Percentiles rank a stretch among this genome's conserved stretches.
These are phyloP conservation scores for Unio delphinus DNA, from an alignment of 2,888 invertebrate genomes.

Conservation along the genomic window DNA sequence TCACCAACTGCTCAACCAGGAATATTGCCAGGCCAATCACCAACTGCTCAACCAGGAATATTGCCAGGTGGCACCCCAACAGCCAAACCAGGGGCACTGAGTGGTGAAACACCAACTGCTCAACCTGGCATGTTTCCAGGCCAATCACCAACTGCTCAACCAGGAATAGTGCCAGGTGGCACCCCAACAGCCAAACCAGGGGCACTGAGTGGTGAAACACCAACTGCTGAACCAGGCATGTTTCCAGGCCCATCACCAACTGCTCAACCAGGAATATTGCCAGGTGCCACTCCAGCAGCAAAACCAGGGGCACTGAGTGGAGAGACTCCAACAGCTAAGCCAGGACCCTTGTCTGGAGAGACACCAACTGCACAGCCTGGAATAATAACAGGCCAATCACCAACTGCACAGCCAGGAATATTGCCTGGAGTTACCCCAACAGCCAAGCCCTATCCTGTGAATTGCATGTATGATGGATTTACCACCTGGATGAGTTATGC, in stretches of 20 bases:
- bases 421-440: constrained; percentile 6
- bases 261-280: constrained; percentile 2
- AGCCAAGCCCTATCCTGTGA: constrained; percentile 14
- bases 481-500: constrained; percentile 82
- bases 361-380: constrained; percentile 11
- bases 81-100: constrained; percentile 1
- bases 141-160: constrained; percentile 19
- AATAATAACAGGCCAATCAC: neutral
- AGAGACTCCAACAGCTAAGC: neutral
- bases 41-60: constrained; percentile 10
- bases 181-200: constrained; percentile 11
- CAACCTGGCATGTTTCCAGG: neutral
- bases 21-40: constrained; percentile 17
- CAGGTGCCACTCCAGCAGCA: constrained; percentile 2
- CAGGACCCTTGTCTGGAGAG: constrained; percentile 1
- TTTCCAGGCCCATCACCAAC: constrained; percentile 5
- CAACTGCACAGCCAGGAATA: constrained; percentile 5
- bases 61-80: constrained; percentile 5
- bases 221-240: constrained; percentile 6
- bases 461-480: constrained; percentile 82
- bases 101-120: constrained; percentile 1
- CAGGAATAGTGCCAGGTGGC: constrained; percentile 7
- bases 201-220: constrained; percentile 3
- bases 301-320: neutral
- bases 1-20: constrained; percentile 5